These are phyloP conservation scores for Megaceryle maxima DNA, from an alignment of 2,113 vertebrate genomes.

Conservation along the genomic window DNA sequence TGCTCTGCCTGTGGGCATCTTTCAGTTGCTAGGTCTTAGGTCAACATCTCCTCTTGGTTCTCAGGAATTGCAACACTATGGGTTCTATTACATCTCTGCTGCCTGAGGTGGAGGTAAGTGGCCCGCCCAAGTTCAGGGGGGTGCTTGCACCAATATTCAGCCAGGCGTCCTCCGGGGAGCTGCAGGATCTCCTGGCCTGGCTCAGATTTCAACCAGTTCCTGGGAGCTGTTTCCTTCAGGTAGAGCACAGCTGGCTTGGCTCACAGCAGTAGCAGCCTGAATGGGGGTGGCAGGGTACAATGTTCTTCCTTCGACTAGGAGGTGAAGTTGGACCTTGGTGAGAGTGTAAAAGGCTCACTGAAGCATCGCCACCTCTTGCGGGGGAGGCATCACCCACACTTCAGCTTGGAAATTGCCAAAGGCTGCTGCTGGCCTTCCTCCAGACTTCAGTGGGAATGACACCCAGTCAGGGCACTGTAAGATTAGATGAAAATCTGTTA, in stretches of 20 bases:
- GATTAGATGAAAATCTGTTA: too few relatives aligned
- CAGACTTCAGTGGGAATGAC: neutral
- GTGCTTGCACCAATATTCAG: neutral
- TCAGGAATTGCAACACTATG: fast-evolving
- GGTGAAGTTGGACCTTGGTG: neutral
- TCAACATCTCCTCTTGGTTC: neutral
- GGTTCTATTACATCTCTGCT: neutral
- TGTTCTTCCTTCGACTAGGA: fast-evolving
- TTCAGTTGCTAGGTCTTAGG: neutral
- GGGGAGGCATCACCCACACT: too few relatives aligned
- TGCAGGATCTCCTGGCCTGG: neutral
- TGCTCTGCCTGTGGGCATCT: too few relatives aligned
- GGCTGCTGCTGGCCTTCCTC: neutral
- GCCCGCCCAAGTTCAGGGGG: fast-evolving
- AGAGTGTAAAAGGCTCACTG: fast-evolving
- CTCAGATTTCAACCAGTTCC: fast-evolving
- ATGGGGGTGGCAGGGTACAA: fast-evolving
- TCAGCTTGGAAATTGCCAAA: neutral
- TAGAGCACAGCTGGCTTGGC: neutral
- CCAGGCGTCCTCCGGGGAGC: neutral
- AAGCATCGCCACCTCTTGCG: fast-evolving
- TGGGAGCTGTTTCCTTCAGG: neutral
- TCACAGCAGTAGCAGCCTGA: neutral
- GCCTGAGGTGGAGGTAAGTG: fast-evolving
- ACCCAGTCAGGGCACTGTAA: neutral